Base-by-base conservation (phyloP, 2,113 vertebrate species). In the Gymnogyps californianus region DNA sequence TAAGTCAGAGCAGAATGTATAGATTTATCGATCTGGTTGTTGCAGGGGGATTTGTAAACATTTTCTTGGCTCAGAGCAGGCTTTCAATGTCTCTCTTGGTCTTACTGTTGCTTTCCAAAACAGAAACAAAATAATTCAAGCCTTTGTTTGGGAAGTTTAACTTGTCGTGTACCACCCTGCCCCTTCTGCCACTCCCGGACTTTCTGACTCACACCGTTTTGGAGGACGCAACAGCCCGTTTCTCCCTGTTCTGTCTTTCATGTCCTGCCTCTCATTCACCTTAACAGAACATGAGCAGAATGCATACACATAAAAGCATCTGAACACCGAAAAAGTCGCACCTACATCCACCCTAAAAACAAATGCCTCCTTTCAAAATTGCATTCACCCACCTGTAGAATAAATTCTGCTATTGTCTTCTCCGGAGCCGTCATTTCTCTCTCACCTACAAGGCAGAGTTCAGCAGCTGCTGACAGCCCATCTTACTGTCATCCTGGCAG, bases 21-120 rank as follows among this genome's bases (percentile, higher is more conserved):
- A 49, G 87, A 87, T 94, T 78, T 91, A 97, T 92, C 2, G 65
- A 95, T 91, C 87, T 44, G 54, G 74, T 18, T 80, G 55, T 67
- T 69, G 72, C 59, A 77, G 61, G 57, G 79, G 81, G 74, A 91
- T 94, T 87, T 94, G 59, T 93, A 93, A 94, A 91, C 66, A 49
- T 75, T 80, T 72, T 83, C 66, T 74, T 64, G 76, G 59, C 83
- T 97, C 47, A 65, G 28, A 71, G 32, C 44, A 66, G 85, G 36
- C 57, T 94, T 67, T 58, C 74, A 10, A 0, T 9, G 36, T 51
- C 70, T 95, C 25, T 47, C 78, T 61, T 65, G n/a, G 52, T 70
- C 80, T 74, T 54, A 38, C 9, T 44, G 11, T 36, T 29, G 12
- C 31, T 82, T 71, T 84, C 80, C 52, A 66, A 78, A 93, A 57